These are phyloP conservation scores for Notothenia coriiceps DNA, from an alignment of 2,113 vertebrate genomes.

Conservation along the genomic window DNA sequence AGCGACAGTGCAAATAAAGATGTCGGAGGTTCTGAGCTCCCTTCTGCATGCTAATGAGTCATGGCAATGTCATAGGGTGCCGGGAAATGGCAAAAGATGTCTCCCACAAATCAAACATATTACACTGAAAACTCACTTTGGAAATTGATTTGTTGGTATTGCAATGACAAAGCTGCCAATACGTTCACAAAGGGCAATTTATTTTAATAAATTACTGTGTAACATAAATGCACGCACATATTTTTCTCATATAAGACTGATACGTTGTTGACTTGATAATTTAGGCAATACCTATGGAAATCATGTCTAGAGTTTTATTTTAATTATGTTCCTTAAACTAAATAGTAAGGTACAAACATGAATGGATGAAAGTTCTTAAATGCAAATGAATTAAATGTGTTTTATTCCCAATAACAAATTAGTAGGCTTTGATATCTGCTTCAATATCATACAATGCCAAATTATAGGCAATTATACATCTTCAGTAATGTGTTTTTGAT, in stretches of 20 bases:
- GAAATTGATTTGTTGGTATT: background rate
- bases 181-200: background rate
- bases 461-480: too few species aligned
- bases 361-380: background rate
- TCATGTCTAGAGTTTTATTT: background rate
- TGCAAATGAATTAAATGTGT: background rate
- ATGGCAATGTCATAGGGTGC: background rate
- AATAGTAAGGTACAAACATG: background rate
- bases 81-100: background rate
- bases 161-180: background rate
- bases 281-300: background rate
- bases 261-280: background rate
- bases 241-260: background rate
- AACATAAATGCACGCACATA: background rate
- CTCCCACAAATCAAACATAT: background rate
- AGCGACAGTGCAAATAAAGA: constrained; percentile 43
- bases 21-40: constrained; percentile 26
- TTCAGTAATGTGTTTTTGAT: too few species aligned
- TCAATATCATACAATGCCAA: too few species aligned
- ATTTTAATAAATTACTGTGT: background rate
- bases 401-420: background rate
- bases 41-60: constrained; percentile 48
- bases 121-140: background rate
- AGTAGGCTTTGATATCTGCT: too few species aligned
- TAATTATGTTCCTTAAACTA: background rate